Evolutionary conservation across 2,797 vertebrate species (phyloP).

Genomic region (Sebastes trivittatus): DNA sequence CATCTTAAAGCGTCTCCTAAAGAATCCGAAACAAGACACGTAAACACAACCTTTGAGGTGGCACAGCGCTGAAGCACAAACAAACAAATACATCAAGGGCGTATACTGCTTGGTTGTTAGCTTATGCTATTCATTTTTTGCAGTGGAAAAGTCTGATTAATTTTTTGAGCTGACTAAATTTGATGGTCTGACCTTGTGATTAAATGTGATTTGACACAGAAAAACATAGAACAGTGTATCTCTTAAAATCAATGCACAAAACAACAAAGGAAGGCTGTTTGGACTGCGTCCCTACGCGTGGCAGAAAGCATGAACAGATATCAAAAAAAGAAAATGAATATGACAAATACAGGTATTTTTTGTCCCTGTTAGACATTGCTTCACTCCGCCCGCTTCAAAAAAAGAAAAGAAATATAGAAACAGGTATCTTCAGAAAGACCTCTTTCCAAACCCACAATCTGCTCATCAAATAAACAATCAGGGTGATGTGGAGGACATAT

Average conservation of each 20-base stretch:
- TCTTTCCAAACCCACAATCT: constrained; percentile 30
- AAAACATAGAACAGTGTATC: constrained; percentile 40
- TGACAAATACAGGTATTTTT: constrained; percentile 49
- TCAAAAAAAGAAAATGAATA: constrained; percentile 36
- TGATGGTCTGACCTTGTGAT: constrained; percentile 21
- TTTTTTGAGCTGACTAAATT: not conserved
- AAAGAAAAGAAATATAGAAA: constrained; percentile 31
- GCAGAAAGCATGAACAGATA: constrained; percentile 47
- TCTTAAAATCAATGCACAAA: constrained; percentile 44
- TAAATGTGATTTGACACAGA: constrained; percentile 37
- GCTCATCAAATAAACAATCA: constrained; percentile 40
- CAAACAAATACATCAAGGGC: constrained; percentile 27
- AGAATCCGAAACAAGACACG: constrained; percentile 27
- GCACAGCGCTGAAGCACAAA: constrained; percentile 37
- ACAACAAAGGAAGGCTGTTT: constrained; percentile 38
- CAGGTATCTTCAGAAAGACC: constrained; percentile 41
- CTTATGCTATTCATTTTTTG: constrained; percentile 14
- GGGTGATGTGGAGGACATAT: constrained; percentile 35
- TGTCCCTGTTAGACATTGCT: constrained; percentile 56
- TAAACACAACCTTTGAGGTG: constrained; percentile 49
- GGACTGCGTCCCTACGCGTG: constrained; percentile 32
- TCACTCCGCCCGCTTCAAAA: not conserved
- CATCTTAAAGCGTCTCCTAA: constrained; percentile 63
- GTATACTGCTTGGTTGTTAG: not conserved
- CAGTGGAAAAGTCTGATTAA: not conserved